phyloP scores from a whole-genome alignment of 1,140 invertebrate genomes.

The Mycetomoellerius zeteki region DNA sequence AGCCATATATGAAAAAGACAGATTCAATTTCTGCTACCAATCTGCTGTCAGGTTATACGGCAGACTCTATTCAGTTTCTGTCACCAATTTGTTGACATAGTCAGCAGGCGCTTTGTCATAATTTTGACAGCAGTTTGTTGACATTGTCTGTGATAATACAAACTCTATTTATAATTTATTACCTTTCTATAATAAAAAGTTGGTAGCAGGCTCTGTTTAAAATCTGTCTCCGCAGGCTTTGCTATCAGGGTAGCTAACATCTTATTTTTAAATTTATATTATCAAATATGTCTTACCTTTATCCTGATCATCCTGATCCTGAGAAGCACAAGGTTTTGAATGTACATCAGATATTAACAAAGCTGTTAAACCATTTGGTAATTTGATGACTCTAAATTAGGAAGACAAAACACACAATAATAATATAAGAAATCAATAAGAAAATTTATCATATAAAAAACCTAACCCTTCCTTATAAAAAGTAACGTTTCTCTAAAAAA shows the following conservation, averaged over 20 bases:
- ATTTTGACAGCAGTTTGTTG: too few relatives aligned
- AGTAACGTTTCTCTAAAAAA: neutral
- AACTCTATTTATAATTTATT: too few relatives aligned
- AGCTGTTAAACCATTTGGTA: slow-evolving; percentile 90
- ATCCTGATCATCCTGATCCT: slow-evolving; percentile 55
- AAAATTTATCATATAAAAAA: neutral
- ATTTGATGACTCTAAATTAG: slow-evolving; percentile 88
- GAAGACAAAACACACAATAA: neutral
- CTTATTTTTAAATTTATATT: neutral
- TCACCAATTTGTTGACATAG: too few relatives aligned
- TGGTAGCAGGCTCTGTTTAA: too few relatives aligned
- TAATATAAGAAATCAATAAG: neutral
- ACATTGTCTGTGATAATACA: too few relatives aligned
- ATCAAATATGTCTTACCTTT: slow-evolving; percentile 14
- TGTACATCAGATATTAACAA: slow-evolving; percentile 89
- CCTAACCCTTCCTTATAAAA: neutral
- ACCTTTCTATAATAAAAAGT: too few relatives aligned
- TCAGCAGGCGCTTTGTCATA: too few relatives aligned
- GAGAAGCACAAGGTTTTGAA: slow-evolving; percentile 28
- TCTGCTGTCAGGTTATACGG: too few relatives aligned
- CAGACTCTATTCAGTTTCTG: too few relatives aligned
- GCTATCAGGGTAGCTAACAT: neutral
- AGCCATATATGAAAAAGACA: too few relatives aligned
- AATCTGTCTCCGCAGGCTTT: too few relatives aligned
- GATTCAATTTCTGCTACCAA: too few relatives aligned